Percentiles rank a stretch among this genome's conserved stretches.
Evolutionary conservation across 2,113 vertebrate genomes (phyloP).

Genomic region (Cyanoderma ruficeps): DNA sequence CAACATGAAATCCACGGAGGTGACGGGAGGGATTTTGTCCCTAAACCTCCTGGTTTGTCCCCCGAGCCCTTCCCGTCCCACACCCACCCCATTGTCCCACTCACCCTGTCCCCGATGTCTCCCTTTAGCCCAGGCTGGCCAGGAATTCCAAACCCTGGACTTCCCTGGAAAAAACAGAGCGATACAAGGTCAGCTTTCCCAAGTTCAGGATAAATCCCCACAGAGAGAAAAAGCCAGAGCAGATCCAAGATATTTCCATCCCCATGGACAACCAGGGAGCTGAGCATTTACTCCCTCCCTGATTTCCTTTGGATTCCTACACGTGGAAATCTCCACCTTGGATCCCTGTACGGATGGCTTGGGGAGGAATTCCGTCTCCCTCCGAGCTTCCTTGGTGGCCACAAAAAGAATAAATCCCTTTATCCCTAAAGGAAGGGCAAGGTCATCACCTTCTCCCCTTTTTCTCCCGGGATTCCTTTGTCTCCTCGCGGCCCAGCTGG

Average conservation of each 20-base stretch:
- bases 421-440: not conserved
- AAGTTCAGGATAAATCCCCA: not conserved
- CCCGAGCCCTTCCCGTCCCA: not conserved
- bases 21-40: not conserved
- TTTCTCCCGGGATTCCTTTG: conserved; percentile 81
- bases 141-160: conserved; percentile 87
- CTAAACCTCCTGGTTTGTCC: not conserved
- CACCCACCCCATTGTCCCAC: not conserved
- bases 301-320: not conserved
- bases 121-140: conserved; percentile 86
- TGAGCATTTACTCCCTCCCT: accelerated
- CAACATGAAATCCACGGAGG: not conserved
- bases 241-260: not conserved
- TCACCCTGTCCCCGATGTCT: conserved; percentile 87
- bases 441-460: conserved; percentile 83
- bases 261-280: not conserved
- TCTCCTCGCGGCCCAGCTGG: conserved; percentile 78
- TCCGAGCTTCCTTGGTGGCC: not conserved
- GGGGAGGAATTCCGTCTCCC: not conserved
- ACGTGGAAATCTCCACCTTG: not conserved
- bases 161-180: conserved; percentile 71
- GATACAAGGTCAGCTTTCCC: not conserved
- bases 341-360: not conserved
- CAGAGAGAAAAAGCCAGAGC: not conserved
- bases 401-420: not conserved